A percentile compares a stretch with the other conserved stretches of the same genome.
phyloP scores from a whole-genome alignment of 2,113 vertebrate species.

The Hyaena hyaena region DNA sequence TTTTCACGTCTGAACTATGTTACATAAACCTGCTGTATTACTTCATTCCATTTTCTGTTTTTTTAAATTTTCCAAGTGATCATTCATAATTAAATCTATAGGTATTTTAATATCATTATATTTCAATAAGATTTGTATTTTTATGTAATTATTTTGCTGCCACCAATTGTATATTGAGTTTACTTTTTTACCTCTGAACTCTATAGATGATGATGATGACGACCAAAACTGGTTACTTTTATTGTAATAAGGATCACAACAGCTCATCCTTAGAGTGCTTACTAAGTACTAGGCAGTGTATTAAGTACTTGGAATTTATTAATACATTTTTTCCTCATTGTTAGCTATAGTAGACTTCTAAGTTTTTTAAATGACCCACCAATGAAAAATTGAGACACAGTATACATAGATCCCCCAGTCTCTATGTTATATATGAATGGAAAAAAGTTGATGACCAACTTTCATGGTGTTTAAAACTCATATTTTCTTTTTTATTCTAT shows the following conservation, averaged over 20 bases:
- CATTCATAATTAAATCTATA: not conserved
- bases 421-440: not conserved
- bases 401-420: not conserved
- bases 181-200: not conserved
- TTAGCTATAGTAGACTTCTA: not conserved
- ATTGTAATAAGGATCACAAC: not conserved
- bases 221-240: not conserved
- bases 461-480: not conserved
- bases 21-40: not conserved
- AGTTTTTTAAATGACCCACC: not conserved
- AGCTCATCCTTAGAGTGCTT: not conserved
- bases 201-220: not conserved
- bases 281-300: not conserved
- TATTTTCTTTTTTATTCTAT: not conserved
- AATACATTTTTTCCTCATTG: not conserved
- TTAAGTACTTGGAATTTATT: not conserved
- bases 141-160: not conserved
- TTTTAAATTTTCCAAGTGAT: not conserved
- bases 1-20: not conserved
- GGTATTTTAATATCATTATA: constrained; percentile 34
- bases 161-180: constrained; percentile 2
- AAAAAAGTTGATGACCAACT: not conserved
- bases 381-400: constrained; percentile 17
- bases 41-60: not conserved
- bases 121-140: not conserved